Conservation (phyloP, 1,140 invertebrate genomes). For the Drosophila quadrilineata region DNA sequence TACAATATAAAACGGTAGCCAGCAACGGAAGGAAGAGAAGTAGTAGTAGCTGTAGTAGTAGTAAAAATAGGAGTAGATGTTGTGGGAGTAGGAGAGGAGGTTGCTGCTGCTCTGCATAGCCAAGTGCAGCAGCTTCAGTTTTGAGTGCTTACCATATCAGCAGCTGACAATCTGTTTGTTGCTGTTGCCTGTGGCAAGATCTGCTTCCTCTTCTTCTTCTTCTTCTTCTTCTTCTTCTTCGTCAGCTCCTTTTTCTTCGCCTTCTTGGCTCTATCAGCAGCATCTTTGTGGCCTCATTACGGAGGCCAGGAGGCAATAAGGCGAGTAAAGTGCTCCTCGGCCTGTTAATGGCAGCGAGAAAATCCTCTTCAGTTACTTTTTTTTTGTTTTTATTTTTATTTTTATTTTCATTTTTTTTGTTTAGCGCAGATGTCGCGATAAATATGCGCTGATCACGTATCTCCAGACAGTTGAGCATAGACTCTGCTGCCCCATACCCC, state of each 20-base stretch:
- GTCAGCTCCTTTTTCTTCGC: neutral
- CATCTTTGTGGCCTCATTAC: constrained; percentile 76
- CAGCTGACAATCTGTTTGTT: constrained; percentile 46
- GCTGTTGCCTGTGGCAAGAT: neutral
- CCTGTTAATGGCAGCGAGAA: constrained; percentile 61
- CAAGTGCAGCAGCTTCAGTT: constrained; percentile 59
- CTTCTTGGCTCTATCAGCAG: constrained; percentile 38
- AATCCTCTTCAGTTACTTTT: too few relatives aligned
- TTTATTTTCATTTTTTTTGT: too few relatives aligned
- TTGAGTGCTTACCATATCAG: constrained; percentile 77
- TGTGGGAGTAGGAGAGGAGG: neutral
- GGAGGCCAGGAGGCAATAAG: too few relatives aligned
- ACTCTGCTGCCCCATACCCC: too few relatives aligned
- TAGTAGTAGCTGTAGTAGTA: constrained; percentile 8
- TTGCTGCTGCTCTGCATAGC: constrained; percentile 59
- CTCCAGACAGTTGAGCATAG: too few relatives aligned
- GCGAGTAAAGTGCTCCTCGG: constrained; percentile 12
- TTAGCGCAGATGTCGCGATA: constrained; percentile 60
- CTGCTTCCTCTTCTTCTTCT: neutral
- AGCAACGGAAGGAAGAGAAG: neutral
- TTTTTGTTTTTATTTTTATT: too few relatives aligned
- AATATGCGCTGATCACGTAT: constrained; percentile 77
- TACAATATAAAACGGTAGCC: too few relatives aligned
- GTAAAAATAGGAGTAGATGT: neutral
- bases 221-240: neutral